Percentiles rank a stretch among this genome's conserved stretches.
Conservation (phyloP, 2,113 vertebrate species). For the Phalacrocorax carbo region DNA sequence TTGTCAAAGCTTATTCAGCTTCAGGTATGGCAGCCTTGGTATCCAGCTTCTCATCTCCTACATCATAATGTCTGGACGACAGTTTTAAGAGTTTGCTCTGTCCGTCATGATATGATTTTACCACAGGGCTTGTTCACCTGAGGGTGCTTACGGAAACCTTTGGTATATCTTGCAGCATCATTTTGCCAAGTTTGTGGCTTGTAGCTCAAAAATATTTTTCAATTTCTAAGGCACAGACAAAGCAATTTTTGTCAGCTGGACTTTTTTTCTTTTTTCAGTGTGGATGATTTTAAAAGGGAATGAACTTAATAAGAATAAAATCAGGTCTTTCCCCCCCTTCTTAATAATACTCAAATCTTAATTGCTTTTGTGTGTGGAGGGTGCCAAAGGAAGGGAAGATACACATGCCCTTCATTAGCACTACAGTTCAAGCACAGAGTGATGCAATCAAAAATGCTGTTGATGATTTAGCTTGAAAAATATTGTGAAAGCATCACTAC, state of each 20-base stretch:
- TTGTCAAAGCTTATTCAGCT: background rate
- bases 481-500: background rate
- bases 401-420: background rate
- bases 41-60: background rate
- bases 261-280: background rate
- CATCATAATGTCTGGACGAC: background rate
- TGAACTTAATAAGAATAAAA: background rate
- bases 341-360: background rate
- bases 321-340: background rate
- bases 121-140: background rate
- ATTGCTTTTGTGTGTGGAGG: background rate
- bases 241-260: background rate
- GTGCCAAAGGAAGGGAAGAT: background rate
- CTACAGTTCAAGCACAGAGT: background rate
- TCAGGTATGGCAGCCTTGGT: background rate
- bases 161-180: background rate
- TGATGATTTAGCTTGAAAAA: background rate
- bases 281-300: background rate
- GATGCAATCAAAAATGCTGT: background rate
- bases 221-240: background rate
- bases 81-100: background rate
- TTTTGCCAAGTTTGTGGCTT: background rate
- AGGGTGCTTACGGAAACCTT: background rate
- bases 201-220: background rate
- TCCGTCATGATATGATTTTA: background rate